A percentile compares a stretch with the other conserved stretches of the same genome.
phyloP scores from a whole-genome alignment of 2,797 vertebrate genomes.

The Falco cherrug region DNA sequence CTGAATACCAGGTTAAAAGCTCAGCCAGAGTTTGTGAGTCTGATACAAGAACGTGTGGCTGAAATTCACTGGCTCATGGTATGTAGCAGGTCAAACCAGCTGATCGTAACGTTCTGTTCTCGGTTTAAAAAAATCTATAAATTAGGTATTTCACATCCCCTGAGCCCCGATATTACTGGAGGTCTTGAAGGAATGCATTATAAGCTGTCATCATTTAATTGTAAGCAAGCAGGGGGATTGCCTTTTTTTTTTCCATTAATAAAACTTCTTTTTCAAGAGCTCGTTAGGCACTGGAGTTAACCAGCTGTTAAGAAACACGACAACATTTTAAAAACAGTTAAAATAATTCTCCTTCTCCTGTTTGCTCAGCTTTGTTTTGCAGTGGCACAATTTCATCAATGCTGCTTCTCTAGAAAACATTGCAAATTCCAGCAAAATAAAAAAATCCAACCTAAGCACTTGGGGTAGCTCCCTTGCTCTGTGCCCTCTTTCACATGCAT shows the following conservation, averaged over 20 bases:
- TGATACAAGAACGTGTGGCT: slow-evolving; percentile 52
- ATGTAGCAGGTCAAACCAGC: slow-evolving; percentile 51
- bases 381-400: neutral
- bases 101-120: slow-evolving; percentile 20
- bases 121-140: slow-evolving; percentile 31
- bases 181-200: slow-evolving; percentile 30
- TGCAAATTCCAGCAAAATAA: neutral
- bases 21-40: slow-evolving; percentile 54
- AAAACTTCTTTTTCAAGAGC: slow-evolving; percentile 24
- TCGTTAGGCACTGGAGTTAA: neutral
- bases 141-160: slow-evolving; percentile 43
- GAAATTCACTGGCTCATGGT: slow-evolving; percentile 61
- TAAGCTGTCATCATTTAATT: slow-evolving; percentile 37
- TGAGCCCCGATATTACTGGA: slow-evolving; percentile 3
- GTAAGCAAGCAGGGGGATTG: slow-evolving; percentile 4
- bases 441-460: neutral
- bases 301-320: slow-evolving; percentile 36
- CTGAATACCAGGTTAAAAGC: slow-evolving; percentile 53
- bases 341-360: neutral
- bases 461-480: neutral
- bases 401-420: neutral
- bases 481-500: neutral
- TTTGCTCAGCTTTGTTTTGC: slow-evolving; percentile 2
- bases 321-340: slow-evolving; percentile 5
- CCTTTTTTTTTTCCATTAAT: neutral